Evolutionary conservation across 2,888 invertebrate genomes (phyloP), one percentile per base, ranked within the genome.

Genomic region (Xestobium rufovillosum): DNA sequence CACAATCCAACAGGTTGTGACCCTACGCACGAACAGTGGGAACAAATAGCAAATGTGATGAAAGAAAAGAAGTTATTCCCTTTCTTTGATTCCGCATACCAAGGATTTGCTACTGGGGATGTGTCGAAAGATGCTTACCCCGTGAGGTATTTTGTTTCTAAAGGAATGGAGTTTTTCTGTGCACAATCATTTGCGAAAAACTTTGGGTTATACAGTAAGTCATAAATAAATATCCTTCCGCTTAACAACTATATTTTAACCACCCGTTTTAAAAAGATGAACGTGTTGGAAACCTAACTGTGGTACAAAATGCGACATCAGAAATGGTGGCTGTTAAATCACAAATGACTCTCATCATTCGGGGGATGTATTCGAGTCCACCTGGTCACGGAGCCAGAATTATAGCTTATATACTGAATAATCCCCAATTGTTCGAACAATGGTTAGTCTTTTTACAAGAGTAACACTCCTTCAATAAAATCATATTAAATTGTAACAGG

Each of bases 171-270:
- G 67, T 71, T 96, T 34, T 71, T 97, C 47, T 84, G 87, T 59
- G 83, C 95, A 2, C 98, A 99, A 69, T 95, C 94, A 9, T 98
- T 94, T 69, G 96, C 98, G 35, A 99, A 99, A 70, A 99, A 99
- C 70, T 98, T 98, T 69, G 98, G 98, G 9, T 74, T 98, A 3
- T 99, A 99, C 70, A 95, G 92, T 88, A 61, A 79, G 78, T 67
- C 39, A 33, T 17, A n/a, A n/a, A n/a, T n/a, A n/a, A n/a, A n/a
- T n/a, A n/a, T n/a, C n/a, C n/a, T n/a, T n/a, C n/a, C n/a, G n/a
- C n/a, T n/a, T n/a, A n/a, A n/a, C n/a, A n/a, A n/a, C n/a, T n/a
- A n/a, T n/a, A n/a, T n/a, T n/a, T n/a, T n/a, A n/a, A n/a, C n/a
- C n/a, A n/a, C n/a, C n/a, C 26, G 34, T 37, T 34, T 33, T 34